Conservation (phyloP, 64 coral and sea anemone genomes). For the Platygyra sinensis region DNA sequence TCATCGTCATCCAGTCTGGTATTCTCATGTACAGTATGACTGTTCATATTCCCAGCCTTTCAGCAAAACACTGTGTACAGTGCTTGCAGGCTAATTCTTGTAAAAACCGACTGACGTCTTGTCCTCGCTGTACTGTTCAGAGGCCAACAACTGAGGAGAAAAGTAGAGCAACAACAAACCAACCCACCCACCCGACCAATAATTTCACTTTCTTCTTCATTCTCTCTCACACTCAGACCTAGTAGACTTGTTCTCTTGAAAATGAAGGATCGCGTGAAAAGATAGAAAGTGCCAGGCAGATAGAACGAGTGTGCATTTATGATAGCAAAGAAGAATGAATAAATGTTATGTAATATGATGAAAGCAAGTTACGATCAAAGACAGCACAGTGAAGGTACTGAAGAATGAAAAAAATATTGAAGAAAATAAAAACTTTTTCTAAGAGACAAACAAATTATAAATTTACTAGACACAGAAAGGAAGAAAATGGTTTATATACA, state of each 20-base stretch:
- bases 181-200: background rate
- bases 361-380: too few species aligned
- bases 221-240: background rate
- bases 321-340: too few species aligned
- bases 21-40: background rate
- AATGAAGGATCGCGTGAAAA: too few species aligned
- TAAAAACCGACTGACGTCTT: background rate
- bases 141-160: background rate
- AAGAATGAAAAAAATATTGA: too few species aligned
- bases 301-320: too few species aligned
- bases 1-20: background rate
- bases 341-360: too few species aligned
- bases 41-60: background rate
- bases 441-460: background rate
- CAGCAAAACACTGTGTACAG: constrained; percentile 7
- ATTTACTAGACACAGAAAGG: too few species aligned
- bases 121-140: background rate
- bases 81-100: constrained; percentile 12
- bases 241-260: too few species aligned
- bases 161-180: constrained; percentile 11
- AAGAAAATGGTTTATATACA: too few species aligned
- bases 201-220: background rate
- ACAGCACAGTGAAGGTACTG: too few species aligned
- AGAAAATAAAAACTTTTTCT: background rate
- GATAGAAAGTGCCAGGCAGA: too few species aligned